These are phyloP conservation scores for Torymus tubicola DNA, from an alignment of 2,888 invertebrate genomes.

Conservation along the genomic window DNA sequence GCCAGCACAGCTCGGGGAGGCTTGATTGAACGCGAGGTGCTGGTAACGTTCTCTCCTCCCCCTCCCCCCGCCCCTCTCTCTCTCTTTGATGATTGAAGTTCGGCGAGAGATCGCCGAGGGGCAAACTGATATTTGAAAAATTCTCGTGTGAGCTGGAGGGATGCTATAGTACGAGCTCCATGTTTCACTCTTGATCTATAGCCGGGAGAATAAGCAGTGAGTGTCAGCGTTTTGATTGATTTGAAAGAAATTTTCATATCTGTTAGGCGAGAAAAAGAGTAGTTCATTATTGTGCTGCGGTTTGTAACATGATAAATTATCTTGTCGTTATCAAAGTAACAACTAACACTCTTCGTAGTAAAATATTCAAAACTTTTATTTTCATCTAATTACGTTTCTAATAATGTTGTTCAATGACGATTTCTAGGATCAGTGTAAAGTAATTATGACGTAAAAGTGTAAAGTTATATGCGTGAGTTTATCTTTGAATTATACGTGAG, in stretches of 20 bases:
- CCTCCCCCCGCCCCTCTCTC: not conserved
- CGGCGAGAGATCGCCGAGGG: not conserved
- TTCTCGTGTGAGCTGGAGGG: not conserved
- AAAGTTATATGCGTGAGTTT: conserved; percentile 5
- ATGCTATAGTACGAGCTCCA: not conserved
- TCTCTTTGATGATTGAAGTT: conserved; percentile 23
- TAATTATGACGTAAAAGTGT: not conserved
- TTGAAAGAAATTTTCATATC: not conserved
- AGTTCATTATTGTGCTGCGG: too few relatives aligned
- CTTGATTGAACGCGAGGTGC: conserved; percentile 31
- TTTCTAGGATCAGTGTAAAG: too few relatives aligned
- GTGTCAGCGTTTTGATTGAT: conserved; percentile 8
- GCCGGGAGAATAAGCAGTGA: not conserved
- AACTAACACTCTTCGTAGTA: too few relatives aligned
- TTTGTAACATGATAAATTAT: too few relatives aligned
- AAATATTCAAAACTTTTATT: too few relatives aligned
- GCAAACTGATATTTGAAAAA: not conserved
- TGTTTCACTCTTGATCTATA: not conserved
- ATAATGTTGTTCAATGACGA: too few relatives aligned
- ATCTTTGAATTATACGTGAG: not conserved
- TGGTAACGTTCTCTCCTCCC: too few relatives aligned
- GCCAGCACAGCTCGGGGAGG: not conserved
- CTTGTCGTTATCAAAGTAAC: too few relatives aligned
- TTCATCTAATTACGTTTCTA: too few relatives aligned
- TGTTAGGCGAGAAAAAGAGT: too few relatives aligned